Conservation (phyloP, 2,113 vertebrate genomes). For the Microtus montanus region DNA sequence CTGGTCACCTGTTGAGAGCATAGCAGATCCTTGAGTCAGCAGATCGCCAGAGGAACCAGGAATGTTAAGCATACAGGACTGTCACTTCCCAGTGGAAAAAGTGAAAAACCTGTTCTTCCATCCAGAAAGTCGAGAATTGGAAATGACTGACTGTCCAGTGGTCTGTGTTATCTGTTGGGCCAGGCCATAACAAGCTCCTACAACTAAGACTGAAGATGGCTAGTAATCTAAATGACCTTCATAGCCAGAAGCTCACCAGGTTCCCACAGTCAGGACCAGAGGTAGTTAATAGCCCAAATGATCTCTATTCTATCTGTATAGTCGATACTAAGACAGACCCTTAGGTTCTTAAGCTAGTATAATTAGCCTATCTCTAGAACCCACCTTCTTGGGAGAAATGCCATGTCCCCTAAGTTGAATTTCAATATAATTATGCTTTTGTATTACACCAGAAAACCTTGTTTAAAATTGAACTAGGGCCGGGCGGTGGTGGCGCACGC, state of each 20-base stretch:
- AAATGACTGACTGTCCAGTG: background rate
- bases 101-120: background rate
- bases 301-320: background rate
- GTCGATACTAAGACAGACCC: background rate
- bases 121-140: background rate
- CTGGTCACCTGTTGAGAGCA: background rate
- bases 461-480: background rate
- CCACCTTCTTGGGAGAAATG: background rate
- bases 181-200: background rate
- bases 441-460: background rate
- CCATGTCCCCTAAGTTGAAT: background rate
- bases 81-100: background rate
- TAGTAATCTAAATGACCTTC: background rate
- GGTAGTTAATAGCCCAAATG: background rate
- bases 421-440: background rate
- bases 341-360: background rate
- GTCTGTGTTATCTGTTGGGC: background rate
- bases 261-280: background rate
- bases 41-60: background rate
- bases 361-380: background rate
- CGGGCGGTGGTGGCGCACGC: too few relatives aligned
- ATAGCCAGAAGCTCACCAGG: background rate
- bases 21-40: background rate
- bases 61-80: background rate
- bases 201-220: background rate